phyloP scores from a whole-genome alignment of 1,140 invertebrate species.

The honey bee (Apis mellifera) region Amel_HAv3.1 CM009933.2:13033001-13033500 shows the following conservation, averaged over 20 bases:
- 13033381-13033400: no score
- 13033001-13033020: no score
- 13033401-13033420: no score
- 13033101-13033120: not conserved
- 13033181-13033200: constrained; percentile 63
- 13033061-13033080: constrained; percentile 7
- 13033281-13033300: constrained; percentile 56
- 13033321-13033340: not conserved
- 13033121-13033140: constrained; percentile 42
- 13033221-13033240: constrained; percentile 54
- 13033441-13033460: no score
- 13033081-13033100: constrained; percentile 2
- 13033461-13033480: no score
- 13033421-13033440: no score
- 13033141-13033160: constrained; percentile 60
- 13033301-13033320: not conserved
- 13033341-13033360: no score
- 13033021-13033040: not conserved
- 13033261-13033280: constrained; percentile 66
- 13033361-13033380: no score
- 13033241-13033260: constrained; percentile 37
- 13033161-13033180: constrained; percentile 64
- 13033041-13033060: constrained; percentile 4
- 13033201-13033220: constrained; percentile 49
- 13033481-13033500: no score